Base-by-base conservation (phyloP, 2,888 invertebrate species). In the Brachypalpus laphriformis region DNA sequence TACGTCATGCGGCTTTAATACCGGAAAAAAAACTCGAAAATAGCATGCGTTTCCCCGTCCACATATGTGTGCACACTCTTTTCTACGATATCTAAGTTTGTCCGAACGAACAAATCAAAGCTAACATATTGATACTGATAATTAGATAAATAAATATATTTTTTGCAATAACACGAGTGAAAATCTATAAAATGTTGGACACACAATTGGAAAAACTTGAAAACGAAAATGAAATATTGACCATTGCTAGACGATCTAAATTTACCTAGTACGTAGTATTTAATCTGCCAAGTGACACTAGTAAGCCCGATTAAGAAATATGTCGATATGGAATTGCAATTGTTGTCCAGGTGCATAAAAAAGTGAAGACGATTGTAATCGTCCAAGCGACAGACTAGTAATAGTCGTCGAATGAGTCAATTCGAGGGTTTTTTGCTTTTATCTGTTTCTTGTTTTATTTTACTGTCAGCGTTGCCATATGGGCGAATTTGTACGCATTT, bases 1-100 rank as follows among this genome's bases (percentile, higher is more conserved):
- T 71, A 59, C 71, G 59, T 71, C 71, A 71, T 71, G 56, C 4
- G 11, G 22, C 9, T 40, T 20, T 49, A 14, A 65, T 66, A 57
- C 34, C 16, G 56, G 34, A 54, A 9, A 25, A 25, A 20, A 9
- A 18, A n/a, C n/a, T n/a, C n/a, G n/a, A 31, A 9, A 8, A 25
- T 2, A 8, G 40, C 51, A 66, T 25, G 40, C 22, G 9, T 51
- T 34, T 25, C 16, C 37, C n/a, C 11, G 22, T 51, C 16, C 22
- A 51, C 1, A 16, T 51, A 28, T 14, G 34, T 37, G 47, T 49
- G 11, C 9, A 16, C 5, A 37, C 2, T 16, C 4, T 59, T 9
- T 40, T 40, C 3, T 37, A 2, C 5, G 1, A 42, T 61, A 42
- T 61, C 4, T 40, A 59, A 14, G 25, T 42, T 16, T 40, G 3